Conservation (phyloP, 2,113 vertebrate genomes). For the Rousettus leschenaultii region DNA sequence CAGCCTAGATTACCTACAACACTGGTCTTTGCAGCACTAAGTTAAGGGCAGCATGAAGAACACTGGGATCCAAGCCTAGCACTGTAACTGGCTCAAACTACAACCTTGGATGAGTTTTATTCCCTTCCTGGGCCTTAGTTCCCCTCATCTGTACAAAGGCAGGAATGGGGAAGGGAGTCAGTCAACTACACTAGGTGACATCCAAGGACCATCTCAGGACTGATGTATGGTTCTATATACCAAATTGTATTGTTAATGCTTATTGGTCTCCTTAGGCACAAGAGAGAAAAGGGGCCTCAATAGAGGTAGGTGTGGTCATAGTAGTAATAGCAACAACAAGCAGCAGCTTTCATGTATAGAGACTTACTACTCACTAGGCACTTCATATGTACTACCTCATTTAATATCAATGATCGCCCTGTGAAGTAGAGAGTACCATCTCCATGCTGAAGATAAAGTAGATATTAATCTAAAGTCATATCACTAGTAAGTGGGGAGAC, state of each 20-base stretch:
- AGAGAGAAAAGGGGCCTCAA: slow-evolving; percentile 14
- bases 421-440: background rate
- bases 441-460: background rate
- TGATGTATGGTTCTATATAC: background rate
- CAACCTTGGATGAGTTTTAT: background rate
- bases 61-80: background rate
- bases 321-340: background rate
- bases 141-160: background rate
- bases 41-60: slow-evolving; percentile 26
- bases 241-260: background rate
- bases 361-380: background rate
- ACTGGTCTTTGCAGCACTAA: background rate
- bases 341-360: slow-evolving; percentile 5
- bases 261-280: background rate
- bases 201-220: background rate
- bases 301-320: background rate
- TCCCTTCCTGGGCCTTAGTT: background rate
- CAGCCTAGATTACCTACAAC: background rate
- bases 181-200: background rate
- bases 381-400: background rate
- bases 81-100: background rate
- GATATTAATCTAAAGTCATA: slow-evolving; percentile 9
- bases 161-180: background rate
- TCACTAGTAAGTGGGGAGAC: background rate
- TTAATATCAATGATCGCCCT: background rate